Percentiles rank a stretch among this genome's conserved stretches.
phyloP scores from a whole-genome alignment of 2,113 vertebrate species.

The Pituophis catenifer region DNA sequence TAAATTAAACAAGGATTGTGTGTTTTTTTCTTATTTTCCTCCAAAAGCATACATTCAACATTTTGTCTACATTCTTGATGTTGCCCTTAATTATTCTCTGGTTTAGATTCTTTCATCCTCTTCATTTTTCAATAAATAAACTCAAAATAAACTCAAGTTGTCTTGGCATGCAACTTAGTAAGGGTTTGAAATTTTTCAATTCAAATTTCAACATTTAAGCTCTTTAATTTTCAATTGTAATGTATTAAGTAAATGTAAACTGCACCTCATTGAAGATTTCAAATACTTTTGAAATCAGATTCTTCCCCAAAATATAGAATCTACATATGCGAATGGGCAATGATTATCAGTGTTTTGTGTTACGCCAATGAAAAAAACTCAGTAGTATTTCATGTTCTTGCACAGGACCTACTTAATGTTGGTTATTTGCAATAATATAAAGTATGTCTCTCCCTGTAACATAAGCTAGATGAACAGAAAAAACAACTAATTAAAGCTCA shows the following conservation, averaged over 20 bases:
- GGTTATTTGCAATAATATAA: conserved; percentile 11
- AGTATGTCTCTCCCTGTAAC: conserved; percentile 16
- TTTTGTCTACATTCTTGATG: background rate
- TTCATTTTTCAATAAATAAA: background rate
- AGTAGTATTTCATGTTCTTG: accelerated
- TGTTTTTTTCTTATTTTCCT: background rate
- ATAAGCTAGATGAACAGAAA: conserved; percentile 10
- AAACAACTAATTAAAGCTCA: conserved; percentile 22
- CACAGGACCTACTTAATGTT: conserved; percentile 4
- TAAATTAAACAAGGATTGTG: background rate
- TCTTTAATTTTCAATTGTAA: background rate
- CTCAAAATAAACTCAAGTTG: background rate
- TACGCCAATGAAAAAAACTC: background rate
- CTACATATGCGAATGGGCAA: conserved; percentile 7
- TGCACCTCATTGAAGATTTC: background rate
- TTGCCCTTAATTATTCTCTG: background rate
- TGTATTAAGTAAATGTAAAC: background rate
- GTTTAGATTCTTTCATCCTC: background rate
- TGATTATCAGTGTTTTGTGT: background rate
- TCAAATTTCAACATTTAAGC: background rate
- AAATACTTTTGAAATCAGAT: conserved; percentile 12
- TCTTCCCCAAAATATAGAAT: background rate
- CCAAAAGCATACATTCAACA: background rate
- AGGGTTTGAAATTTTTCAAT: background rate
- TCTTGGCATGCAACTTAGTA: background rate